Evolutionary conservation across 2,888 invertebrate species (phyloP).

Genomic region (Stratiomys singularior): DNA sequence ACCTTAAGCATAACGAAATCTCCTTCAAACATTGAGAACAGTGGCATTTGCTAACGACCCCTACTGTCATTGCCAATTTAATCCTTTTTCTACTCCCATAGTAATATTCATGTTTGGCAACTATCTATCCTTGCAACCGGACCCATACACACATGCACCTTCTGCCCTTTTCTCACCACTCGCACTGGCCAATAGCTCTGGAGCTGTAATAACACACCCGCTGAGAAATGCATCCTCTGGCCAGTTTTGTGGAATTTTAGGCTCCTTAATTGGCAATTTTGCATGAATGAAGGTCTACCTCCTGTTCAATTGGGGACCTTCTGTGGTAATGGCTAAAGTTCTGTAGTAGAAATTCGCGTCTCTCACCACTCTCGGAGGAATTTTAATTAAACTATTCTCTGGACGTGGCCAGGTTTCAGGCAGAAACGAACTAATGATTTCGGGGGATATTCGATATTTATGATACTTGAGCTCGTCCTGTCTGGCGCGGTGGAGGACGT

Average conservation of each 20-base stretch:
- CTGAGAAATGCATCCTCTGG: conserved; percentile 43
- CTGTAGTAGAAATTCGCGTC: conserved; percentile 28
- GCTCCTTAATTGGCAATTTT: conserved; percentile 47
- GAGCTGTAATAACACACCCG: conserved; percentile 34
- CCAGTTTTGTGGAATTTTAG: conserved; percentile 45
- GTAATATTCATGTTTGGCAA: neutral
- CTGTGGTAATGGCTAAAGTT: conserved; percentile 39
- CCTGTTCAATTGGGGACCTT: neutral
- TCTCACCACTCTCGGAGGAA: conserved; percentile 34
- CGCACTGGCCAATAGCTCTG: conserved; percentile 4
- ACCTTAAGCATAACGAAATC: too few species aligned
- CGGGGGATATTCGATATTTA: conserved; percentile 26
- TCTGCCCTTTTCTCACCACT: neutral
- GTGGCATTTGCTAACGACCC: too few species aligned
- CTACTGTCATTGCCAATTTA: neutral
- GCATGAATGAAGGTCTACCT: conserved; percentile 28
- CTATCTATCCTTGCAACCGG: neutral
- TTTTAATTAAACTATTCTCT: conserved; percentile 47
- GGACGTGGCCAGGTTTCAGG: neutral
- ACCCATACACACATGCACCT: neutral
- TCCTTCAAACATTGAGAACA: too few species aligned
- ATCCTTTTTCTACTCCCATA: neutral
- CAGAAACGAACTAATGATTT: conserved; percentile 36
- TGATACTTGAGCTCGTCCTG: conserved; percentile 37
- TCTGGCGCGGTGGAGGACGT: conserved; percentile 30